Evolutionary conservation across 2,888 invertebrate genomes (phyloP), one percentile per base, ranked within the genome.

Genomic region (Archaeoteleia sp.): DNA sequence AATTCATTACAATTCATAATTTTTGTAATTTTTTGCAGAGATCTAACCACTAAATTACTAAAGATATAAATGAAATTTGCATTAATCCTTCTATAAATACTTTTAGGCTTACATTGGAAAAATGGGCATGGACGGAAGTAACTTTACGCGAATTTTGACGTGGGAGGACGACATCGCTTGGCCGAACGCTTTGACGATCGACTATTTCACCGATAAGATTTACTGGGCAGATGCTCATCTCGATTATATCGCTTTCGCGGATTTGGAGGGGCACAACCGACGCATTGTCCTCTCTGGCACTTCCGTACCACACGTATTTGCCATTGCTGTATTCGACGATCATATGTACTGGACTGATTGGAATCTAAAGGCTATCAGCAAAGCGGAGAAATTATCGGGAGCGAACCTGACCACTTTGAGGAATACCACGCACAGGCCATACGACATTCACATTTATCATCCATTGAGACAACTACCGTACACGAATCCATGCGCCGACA

Each of bases 141-240:
- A 95, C 79, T 93, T 95, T 78, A 93, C 93, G 0, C 89, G 93
- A 49, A 95, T 98, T 71, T 87, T 98, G 9, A 95, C 93, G 13
- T 95, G 95, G 91, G 95, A 96, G 78, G 91, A 97, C 73, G 96
- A 96, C 78, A 93, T 98, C 43, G 97, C 97, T 0, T 99, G 99
- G 99, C 98, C 98, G 0, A 99, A 99, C 84, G 98, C 98, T 0
- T 85, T 99, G 9, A 95, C 98, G 0, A 92, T 99, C 60, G 98
- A 99, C 81, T 98, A 96, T 84, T 95, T 97, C 82, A 95, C 97
- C 0, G 95, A 98, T 76, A 90, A 94, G 76, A 90, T 99, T 35
- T 98, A 95, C 87, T 99, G 95, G 94, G 98, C 98, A 0, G 99
- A 99, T 84, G 98, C 98, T 73, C 98, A 98, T 86, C 89, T 98